Base-by-base conservation (phyloP, 2,888 invertebrate genomes). In the Pasiphila rectangulata region DNA sequence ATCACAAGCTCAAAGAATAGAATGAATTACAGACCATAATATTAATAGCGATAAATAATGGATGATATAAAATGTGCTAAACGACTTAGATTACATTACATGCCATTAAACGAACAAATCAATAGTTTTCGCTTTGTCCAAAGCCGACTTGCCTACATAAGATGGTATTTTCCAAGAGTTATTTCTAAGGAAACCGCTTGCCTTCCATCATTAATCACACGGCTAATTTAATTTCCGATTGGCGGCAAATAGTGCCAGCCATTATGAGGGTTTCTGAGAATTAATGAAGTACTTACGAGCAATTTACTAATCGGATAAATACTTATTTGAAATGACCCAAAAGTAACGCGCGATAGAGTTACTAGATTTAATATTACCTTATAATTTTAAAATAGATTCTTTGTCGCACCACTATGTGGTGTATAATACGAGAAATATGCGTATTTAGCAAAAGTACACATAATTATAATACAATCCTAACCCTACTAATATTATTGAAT, bases 141-240 rank as follows among this genome's bases (percentile, higher is more conserved):
- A 42, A 52, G 56, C 46, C 55, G 48, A 44, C 57, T 55, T 52
- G 55, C 59, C 57, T 57, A 56, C 58, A 57, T 56, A 55, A 54
- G 39, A 51, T 44, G 66, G 66, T 64, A 71, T 71, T 73, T 78
- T 75, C 72, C 69, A 60, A 70, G 69, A 67, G 62, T 59, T 51
- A 62, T 60, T 64, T 64, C 56, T 61, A 68, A 68, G 64, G 52
- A 63, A 69, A 63, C 57, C 61, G 57, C 69, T 66, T 68, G 67
- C 69, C 79, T 84, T 79, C 81, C 81, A 72, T 73, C 69, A 75
- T 75, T 75, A 79, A 83, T 83, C 75, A 76, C 67, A 76, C 73
- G 75, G 70, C 64, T 75, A 75, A 79, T 83, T 83, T 72, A 77
- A 80, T 83, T 72, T 69, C 68, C 69, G 72, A 70, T 75, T 64